These are phyloP conservation scores for Melieria omissa DNA, from an alignment of 2,888 invertebrate genomes.

Conservation along the genomic window DNA sequence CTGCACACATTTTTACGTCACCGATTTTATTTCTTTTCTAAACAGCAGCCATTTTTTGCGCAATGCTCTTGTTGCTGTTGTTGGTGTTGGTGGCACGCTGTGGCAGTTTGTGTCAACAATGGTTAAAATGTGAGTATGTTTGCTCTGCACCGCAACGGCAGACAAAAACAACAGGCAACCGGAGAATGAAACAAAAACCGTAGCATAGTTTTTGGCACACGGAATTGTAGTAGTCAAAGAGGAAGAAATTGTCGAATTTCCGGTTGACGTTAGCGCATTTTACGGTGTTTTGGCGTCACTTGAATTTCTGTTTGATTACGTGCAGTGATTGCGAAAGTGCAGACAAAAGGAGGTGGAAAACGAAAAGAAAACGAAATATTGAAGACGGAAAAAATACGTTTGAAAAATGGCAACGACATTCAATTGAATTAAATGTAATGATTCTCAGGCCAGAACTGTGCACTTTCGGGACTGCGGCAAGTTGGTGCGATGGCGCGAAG, in stretches of 20 bases:
- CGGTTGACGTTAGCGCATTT: constrained; percentile 63
- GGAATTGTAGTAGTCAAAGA: constrained; percentile 46
- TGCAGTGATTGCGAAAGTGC: constrained; percentile 58
- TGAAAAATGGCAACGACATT: no score
- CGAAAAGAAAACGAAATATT: no score
- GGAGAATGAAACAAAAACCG: constrained; percentile 19
- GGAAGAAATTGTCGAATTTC: constrained; percentile 51
- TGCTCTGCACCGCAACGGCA: constrained; percentile 39
- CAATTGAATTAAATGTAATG: no score
- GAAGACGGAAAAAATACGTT: no score
- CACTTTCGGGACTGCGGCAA: constrained; percentile 14
- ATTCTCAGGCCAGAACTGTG: background rate
- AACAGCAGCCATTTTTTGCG: no score
- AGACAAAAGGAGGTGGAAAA: background rate
- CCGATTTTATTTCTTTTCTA: no score
- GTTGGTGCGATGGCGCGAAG: constrained; percentile 38
- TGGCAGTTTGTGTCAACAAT: constrained; percentile 46
- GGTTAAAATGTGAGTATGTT: constrained; percentile 34
- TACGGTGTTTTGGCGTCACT: constrained; percentile 61
- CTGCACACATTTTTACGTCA: no score
- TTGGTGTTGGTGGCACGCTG: no score
- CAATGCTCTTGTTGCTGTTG: no score
- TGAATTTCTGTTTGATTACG: constrained; percentile 64
- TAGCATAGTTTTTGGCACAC: constrained; percentile 63
- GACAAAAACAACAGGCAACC: constrained; percentile 37